Evolutionary conservation across 53 echinoderm and acorn worm species (phyloP).

Genomic region (Pentamera pediparva): DNA sequence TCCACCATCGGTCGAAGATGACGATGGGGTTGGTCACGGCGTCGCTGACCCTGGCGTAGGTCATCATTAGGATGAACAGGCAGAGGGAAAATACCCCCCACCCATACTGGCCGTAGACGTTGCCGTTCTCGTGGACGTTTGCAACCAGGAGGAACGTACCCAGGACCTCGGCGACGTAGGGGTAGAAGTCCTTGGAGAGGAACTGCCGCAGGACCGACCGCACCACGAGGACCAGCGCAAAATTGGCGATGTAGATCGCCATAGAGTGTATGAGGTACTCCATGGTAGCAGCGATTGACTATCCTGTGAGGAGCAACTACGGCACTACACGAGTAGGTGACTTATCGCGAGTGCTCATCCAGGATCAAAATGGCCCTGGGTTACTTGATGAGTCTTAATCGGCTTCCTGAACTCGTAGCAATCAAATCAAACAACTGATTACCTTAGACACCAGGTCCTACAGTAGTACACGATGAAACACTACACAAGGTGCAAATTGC

Average conservation of each 20-base stretch:
- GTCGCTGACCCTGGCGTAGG: constrained; percentile 66
- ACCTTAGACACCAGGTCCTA: no score
- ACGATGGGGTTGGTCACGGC: constrained; percentile 67
- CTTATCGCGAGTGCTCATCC: no score
- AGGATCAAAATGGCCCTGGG: no score
- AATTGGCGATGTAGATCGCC: constrained; percentile 35
- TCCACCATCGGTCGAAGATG: constrained; percentile 57
- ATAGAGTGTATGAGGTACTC: constrained; percentile 32
- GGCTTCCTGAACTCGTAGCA: no score
- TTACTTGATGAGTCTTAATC: no score
- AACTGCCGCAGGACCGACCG: constrained; percentile 27
- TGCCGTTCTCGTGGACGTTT: constrained; percentile 57
- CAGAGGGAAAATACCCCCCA: constrained; percentile 46
- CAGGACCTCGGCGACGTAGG: constrained; percentile 26
- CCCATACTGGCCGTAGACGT: constrained; percentile 42
- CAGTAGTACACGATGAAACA: no score
- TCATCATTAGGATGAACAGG: constrained; percentile 50
- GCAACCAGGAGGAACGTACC: constrained; percentile 22
- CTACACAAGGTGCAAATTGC: no score
- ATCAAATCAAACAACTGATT: no score
- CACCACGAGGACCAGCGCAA: constrained; percentile 42
- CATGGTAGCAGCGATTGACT: constrained; percentile 7
- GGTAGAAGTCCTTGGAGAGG: constrained; percentile 39
- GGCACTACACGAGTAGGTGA: no score
- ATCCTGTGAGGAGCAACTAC: no score